A percentile compares a stretch with the other conserved stretches of the same genome.
Conservation (phyloP, 2,888 invertebrate species). For the Isoperla grammatica region DNA sequence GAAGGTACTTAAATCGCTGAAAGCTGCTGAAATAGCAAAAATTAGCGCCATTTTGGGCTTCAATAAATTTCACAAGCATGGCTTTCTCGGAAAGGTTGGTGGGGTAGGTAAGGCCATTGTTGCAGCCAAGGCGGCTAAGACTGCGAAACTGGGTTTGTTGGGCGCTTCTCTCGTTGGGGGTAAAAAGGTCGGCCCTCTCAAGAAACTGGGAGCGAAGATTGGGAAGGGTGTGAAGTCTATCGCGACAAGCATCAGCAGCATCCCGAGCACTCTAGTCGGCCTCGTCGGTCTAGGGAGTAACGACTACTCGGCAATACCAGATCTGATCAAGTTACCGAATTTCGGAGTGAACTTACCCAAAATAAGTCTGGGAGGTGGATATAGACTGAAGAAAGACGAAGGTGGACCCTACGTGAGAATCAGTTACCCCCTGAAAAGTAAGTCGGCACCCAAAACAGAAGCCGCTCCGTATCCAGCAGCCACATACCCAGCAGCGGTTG, state of each 20-base stretch:
- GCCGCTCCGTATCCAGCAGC: not conserved
- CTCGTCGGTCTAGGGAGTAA: too few relatives aligned
- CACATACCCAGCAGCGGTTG: too few relatives aligned
- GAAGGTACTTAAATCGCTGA: not conserved
- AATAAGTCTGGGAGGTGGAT: conserved; percentile 14
- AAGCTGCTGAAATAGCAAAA: conserved; percentile 2
- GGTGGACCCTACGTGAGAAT: conserved; percentile 17
- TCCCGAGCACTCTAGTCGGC: too few relatives aligned
- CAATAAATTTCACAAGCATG: not conserved
- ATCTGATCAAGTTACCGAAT: conserved; percentile 1
- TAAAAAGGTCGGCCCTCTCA: not conserved
- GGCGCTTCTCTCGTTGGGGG: not conserved
- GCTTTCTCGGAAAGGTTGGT: not conserved
- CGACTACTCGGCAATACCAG: not conserved
- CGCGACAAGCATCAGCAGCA: too few relatives aligned
- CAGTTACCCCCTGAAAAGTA: not conserved
- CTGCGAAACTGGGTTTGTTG: not conserved
- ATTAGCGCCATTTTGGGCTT: conserved; percentile 1
- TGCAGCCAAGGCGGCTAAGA: not conserved
- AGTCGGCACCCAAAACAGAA: not conserved
- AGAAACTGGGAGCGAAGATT: too few relatives aligned
- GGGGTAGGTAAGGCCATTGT: not conserved
- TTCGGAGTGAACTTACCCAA: conserved; percentile 9
- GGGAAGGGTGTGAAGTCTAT: too few relatives aligned
- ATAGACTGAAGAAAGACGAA: conserved; percentile 14